phyloP scores from a whole-genome alignment of 1,140 invertebrate species.

The Ruditapes philippinarum region DNA sequence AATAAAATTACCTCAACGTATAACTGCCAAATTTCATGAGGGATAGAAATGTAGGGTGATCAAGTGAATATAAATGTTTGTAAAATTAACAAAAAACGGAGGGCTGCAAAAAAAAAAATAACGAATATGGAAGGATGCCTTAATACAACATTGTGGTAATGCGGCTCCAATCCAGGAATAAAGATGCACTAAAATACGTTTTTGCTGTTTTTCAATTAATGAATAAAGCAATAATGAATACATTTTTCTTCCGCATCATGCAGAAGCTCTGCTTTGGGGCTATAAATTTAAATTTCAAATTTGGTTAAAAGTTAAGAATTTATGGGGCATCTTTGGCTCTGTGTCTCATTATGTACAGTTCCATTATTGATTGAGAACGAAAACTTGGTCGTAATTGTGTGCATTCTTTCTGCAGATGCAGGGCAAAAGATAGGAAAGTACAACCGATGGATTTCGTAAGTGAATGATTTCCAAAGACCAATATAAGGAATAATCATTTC shows the following conservation, averaged over 20 bases:
- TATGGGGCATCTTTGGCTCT: constrained; percentile 21
- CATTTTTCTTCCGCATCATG: constrained; percentile 28
- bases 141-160: neutral
- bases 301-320: constrained; percentile 63
- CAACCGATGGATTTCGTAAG: neutral
- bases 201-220: constrained; percentile 55
- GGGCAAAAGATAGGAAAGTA: neutral
- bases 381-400: constrained; percentile 23
- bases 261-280: constrained; percentile 20
- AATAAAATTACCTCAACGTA: neutral
- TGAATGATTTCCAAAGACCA: neutral
- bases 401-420: constrained; percentile 19
- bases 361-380: constrained; percentile 34
- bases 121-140: neutral
- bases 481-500: no score
- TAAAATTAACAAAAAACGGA: constrained; percentile 17
- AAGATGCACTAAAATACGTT: constrained; percentile 32
- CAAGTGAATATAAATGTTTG: constrained; percentile 18
- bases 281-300: constrained; percentile 65
- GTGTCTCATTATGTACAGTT: constrained; percentile 26
- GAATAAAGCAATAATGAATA: constrained; percentile 59
- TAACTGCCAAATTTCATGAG: neutral
- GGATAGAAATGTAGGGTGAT: neutral
- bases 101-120: neutral
- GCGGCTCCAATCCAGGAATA: constrained; percentile 44